Conservation (phyloP, 2,888 invertebrate species). For the Tridacna crocea region DNA sequence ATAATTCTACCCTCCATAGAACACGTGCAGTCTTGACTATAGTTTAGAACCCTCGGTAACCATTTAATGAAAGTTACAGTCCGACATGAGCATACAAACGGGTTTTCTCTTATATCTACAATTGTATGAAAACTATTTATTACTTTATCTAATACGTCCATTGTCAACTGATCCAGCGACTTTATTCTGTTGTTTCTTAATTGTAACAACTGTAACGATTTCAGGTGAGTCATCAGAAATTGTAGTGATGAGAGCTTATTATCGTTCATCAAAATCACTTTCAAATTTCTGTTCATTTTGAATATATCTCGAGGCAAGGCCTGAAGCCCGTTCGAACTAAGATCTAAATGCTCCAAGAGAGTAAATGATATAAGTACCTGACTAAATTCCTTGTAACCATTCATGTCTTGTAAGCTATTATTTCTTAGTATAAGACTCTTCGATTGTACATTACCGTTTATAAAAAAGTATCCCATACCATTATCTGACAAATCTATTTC, state of each 20-base stretch:
- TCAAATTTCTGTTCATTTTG: not conserved
- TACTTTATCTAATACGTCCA: not conserved
- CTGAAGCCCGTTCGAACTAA: not conserved
- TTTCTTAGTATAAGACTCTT: not conserved
- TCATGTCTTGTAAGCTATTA: not conserved
- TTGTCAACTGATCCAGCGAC: not conserved
- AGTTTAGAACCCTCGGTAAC: not conserved
- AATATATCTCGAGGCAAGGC: not conserved
- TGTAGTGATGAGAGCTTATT: not conserved
- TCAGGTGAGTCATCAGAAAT: not conserved
- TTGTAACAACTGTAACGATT: not conserved
- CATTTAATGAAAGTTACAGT: not conserved
- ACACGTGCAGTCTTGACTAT: not conserved
- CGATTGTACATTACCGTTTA: not conserved
- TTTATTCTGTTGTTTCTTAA: not conserved
- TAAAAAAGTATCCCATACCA: not conserved
- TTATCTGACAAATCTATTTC: conserved; percentile 8
- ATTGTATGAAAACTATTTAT: not conserved
- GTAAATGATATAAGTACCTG: not conserved
- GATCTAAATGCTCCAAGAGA: not conserved
- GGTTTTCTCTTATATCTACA: not conserved
- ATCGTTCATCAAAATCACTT: not conserved
- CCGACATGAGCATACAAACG: not conserved
- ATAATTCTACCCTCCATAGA: not conserved
- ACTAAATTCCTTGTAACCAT: not conserved